Base-by-base conservation (phyloP, 2,113 vertebrate genomes). In the Ceuthmochares aereus region DNA sequence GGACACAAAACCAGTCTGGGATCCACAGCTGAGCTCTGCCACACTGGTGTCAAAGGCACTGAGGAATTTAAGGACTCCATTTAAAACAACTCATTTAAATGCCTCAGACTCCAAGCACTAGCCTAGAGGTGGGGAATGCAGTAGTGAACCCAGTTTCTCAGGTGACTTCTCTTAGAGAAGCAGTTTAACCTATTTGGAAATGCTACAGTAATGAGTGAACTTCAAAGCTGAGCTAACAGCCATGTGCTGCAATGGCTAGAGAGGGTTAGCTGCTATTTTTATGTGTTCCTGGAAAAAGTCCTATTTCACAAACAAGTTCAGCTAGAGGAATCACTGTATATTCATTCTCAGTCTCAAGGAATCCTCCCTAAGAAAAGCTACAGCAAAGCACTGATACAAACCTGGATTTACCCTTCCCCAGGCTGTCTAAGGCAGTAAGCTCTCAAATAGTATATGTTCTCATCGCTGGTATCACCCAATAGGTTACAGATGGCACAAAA, bases 221-320 rank as follows among this genome's bases (percentile, higher is more conserved):
- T 72, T 72, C 62, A 85, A 79, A 96, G 83, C 32, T 55, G 56
- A 82, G 60, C 69, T 81, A 58, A 54, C 21, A 75, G 82, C 42
- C 51, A 15, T 11, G 0, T 18, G 42, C n/a, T 67, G 26, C 40
- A 14, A 2, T 2, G 29, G 79, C 74, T 54, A 14, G n/a, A 58
- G 23, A 82, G 14, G 32, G 17, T 6, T 85, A 70, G 10, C 74
- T 62, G 77, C 87, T 78, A 40, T 82, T 93, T 86, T 62, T 27
- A 12, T 52, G 27, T 37, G 30, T 87, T 89, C 73, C 59, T 77
- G 80, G 86, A 69, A 92, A 73, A 89, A 58, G 25, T 5, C 19
- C 9, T 42, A 29, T 45, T 76, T 60, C 29, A 55, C 9, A 68
- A 67, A 43, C 26, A 78, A 52, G 66, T 59, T 75, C 25, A 45